phyloP scores from a whole-genome alignment of 2,113 vertebrate genomes.

The Pitta sordida region DNA sequence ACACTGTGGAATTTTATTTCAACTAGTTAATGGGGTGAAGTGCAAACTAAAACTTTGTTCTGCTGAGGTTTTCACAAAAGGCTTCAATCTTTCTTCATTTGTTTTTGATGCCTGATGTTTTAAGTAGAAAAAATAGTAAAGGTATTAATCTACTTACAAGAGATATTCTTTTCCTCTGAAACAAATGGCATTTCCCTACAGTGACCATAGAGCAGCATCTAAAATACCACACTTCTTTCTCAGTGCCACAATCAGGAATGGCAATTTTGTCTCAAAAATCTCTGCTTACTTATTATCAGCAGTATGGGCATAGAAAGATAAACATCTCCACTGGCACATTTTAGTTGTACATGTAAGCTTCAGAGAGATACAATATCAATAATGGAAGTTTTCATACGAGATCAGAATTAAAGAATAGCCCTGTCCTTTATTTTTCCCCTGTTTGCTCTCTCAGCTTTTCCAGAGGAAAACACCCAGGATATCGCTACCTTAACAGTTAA shows the following conservation, averaged over 20 bases:
- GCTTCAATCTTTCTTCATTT: background rate
- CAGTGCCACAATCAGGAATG: background rate
- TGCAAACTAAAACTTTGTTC: background rate
- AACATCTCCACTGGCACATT: background rate
- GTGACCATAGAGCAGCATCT: background rate
- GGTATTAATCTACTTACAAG: background rate
- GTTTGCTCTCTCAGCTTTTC: background rate
- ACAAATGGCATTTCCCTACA: background rate
- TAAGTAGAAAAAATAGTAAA: background rate
- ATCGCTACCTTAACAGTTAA: conserved; percentile 10
- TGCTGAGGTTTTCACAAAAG: background rate
- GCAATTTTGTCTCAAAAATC: background rate
- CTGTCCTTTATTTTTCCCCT: background rate
- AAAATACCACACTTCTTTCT: background rate
- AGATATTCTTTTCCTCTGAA: background rate
- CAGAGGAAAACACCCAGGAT: background rate
- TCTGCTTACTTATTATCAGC: background rate
- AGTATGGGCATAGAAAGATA: background rate
- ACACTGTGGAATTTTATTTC: conserved; percentile 10
- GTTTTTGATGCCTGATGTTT: background rate
- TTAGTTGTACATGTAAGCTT: background rate
- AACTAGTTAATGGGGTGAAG: background rate
- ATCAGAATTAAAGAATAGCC: background rate
- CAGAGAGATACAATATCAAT: background rate
- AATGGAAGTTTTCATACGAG: background rate